Evolutionary conservation across 2,113 vertebrate species (phyloP), one percentile per base, ranked within the genome.

Genomic region (Alligator sinensis): DNA sequence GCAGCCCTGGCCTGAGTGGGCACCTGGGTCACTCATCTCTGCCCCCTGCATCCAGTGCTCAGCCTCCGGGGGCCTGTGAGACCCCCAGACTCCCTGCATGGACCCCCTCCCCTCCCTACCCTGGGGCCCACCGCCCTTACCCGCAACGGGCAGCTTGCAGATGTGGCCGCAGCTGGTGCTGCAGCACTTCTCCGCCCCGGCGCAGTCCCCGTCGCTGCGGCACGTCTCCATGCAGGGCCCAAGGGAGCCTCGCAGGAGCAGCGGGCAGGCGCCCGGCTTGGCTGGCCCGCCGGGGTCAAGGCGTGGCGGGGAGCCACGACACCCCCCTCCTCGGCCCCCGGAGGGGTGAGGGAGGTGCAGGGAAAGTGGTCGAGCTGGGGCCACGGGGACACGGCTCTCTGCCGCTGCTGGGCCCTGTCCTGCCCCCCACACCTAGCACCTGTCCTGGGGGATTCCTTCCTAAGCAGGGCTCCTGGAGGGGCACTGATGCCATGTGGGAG

Each of bases 201-300:
- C 19, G 64, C 96, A 96, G 87, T 92, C 22, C 1, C 28, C 0
- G 11, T 96, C 96, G 0, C 60, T 74, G 75, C 89, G 89, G 58
- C 96, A 96, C 8, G 68, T 77, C 89, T 95, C 85, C 89, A 80
- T 25, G 11, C 96, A 97, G 91, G 94, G 95, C 11, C 95, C 94
- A 91, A 96, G 6, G 14, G 96, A 94, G 38, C 96, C 96, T 27
- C 96, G 81, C 90, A 97, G 86, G 83, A 86, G 75, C 88, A 59
- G 0, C 3, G 96, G 95, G 84, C 96, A 97, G 0, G 1, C 0
- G 0, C 94, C 94, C 0, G 93, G 38, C 89, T 96, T 96, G 0
- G 0, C 74, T 2, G 74, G 16, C 4, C 62, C 22, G 58, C 16
- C 4, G 66, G 9, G 9, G 64, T 66, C n/a, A 25, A 0, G 0